Percentiles rank a stretch among this genome's conserved stretches.
phyloP scores from a whole-genome alignment of 2,888 invertebrate species.

The Meliscaeva auricollis region DNA sequence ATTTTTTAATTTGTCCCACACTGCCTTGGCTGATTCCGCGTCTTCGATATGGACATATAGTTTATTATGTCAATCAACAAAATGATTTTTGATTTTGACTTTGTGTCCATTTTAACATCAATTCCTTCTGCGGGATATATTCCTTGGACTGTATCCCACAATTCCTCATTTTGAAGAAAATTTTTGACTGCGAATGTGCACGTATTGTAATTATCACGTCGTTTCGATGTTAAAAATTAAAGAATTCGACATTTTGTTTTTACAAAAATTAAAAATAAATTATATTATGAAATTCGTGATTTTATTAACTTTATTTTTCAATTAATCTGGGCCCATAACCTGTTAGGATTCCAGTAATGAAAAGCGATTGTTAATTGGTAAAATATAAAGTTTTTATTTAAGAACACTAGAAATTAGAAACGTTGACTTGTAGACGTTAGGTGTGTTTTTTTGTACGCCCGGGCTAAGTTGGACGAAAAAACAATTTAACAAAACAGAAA shows the following conservation, averaged over 20 bases:
- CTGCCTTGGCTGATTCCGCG: constrained; percentile 51
- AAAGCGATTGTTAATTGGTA: too few species aligned
- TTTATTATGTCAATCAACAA: constrained; percentile 58
- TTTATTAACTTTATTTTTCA: not conserved
- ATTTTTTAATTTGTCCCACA: constrained; percentile 60
- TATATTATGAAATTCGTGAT: not conserved
- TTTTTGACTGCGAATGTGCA: constrained; percentile 54
- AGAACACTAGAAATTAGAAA: too few species aligned
- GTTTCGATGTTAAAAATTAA: not conserved
- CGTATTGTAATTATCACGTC: constrained; percentile 15
- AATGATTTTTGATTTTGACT: constrained; percentile 54
- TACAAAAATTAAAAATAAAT: not conserved
- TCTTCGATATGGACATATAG: constrained; percentile 50
- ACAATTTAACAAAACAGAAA: too few species aligned
- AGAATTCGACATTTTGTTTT: constrained; percentile 6
- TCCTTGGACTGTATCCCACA: constrained; percentile 60
- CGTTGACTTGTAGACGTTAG: too few species aligned
- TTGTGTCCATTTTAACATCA: not conserved
- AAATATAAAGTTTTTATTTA: too few species aligned
- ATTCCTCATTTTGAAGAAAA: constrained; percentile 57
- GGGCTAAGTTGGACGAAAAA: too few species aligned
- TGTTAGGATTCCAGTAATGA: too few species aligned
- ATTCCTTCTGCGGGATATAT: constrained; percentile 32
- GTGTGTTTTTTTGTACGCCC: too few species aligned
- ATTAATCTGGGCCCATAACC: constrained; percentile 3